Percentiles rank a stretch among this genome's conserved stretches.
Conservation (phyloP, 2,797 vertebrate species). For the Sebastes variabilis region DNA sequence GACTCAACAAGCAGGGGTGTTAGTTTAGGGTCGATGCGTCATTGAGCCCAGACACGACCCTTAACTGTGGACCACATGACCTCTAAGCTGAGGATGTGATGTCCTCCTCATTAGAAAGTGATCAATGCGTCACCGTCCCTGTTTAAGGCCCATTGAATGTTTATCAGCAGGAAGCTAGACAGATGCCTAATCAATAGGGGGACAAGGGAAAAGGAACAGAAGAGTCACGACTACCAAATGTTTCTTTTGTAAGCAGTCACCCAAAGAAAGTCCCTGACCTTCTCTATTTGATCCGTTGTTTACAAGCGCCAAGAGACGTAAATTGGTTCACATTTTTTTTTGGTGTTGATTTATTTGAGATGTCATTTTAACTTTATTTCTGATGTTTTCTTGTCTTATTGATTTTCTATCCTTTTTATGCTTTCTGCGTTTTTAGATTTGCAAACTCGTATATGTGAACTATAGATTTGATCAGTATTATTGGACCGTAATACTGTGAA, state of each 20-base stretch:
- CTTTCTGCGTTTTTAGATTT: background rate
- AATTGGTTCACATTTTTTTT: background rate
- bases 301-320: background rate
- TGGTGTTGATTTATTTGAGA: background rate
- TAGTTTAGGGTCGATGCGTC: slow-evolving; percentile 31
- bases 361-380: background rate
- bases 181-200: slow-evolving; percentile 32
- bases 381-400: background rate
- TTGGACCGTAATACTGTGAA: background rate
- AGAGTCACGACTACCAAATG: background rate
- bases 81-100: slow-evolving; percentile 12
- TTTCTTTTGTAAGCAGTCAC: slow-evolving; percentile 2
- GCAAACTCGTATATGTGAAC: background rate
- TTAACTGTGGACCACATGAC: slow-evolving; percentile 8
- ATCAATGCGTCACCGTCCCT: slow-evolving; percentile 18
- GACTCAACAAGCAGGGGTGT: background rate
- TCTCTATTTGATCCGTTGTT: background rate
- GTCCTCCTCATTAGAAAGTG: slow-evolving; percentile 29
- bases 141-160: slow-evolving; percentile 23
- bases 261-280: background rate
- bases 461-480: background rate
- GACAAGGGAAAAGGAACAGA: background rate
- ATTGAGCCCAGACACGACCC: slow-evolving; percentile 17
- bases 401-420: background rate
- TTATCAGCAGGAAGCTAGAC: slow-evolving; percentile 17